Evolutionary conservation across 2,888 invertebrate genomes (phyloP), one percentile per base, ranked within the genome.

Genomic region (Pheosia tremula): DNA sequence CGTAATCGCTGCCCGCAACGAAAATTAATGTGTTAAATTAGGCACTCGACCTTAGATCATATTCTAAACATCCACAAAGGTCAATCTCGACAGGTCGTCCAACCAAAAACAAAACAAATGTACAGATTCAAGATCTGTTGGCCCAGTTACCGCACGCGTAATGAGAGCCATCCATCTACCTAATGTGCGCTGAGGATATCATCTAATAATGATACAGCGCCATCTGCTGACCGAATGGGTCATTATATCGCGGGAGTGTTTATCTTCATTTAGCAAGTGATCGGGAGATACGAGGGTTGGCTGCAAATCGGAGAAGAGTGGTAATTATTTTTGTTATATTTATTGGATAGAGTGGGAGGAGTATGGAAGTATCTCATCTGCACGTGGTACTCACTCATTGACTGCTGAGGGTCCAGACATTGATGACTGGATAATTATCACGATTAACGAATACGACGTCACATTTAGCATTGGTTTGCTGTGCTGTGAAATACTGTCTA

Each of bases 171-270:
- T 90, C 87, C 87, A 86, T 90, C 88, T 83, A 77, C 73, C 83
- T 89, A 90, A 90, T 89, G 91, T 88, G 77, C 82, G 81, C 82
- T 74, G 77, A 80, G 88, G 87, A 88, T 89, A 89, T 78, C 85
- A 84, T 85, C 83, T 87, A 87, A 89, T 88, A 72, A 90, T 90
- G 88, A 89, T 87, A 87, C 90, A 90, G 87, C 84, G 86, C 82
- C 82, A 73, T 77, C 79, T 80, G 75, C 65, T 68, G 78, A 79
- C 78, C 82, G 82, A 85, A 84, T 72, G 81, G 80, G 81, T 85
- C 87, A 85, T 89, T 86, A 87, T 81, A 85, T 82, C 24, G 24
- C 24, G 79, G 8, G 72, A 79, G 72, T 69, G 79, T 86, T 78
- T 74, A 80, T 87, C 87, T 87, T 87, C 86, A 87, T 87, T 88